Conservation (phyloP, 2,113 vertebrate genomes). For the Ageneiosus marmoratus region DNA sequence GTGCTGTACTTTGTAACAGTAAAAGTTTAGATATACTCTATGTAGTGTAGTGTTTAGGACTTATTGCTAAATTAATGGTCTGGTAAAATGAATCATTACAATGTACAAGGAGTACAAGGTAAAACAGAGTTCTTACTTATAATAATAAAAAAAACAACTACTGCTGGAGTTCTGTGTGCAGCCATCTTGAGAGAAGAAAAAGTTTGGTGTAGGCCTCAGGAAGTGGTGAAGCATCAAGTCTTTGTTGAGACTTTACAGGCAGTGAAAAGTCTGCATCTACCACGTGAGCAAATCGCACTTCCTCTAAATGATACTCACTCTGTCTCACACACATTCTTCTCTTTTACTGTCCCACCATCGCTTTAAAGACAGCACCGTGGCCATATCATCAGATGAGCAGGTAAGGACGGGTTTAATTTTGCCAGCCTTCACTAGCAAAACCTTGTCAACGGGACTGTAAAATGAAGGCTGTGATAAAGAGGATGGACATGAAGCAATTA, state of each 20-base stretch:
- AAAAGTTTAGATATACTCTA: background rate
- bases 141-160: background rate
- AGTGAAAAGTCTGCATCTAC: conserved; percentile 36
- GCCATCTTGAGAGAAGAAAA: conserved; percentile 38
- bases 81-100: too few species aligned
- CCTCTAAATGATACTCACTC: conserved; percentile 45
- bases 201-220: conserved; percentile 42
- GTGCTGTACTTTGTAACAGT: background rate
- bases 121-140: background rate
- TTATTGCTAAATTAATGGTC: background rate
- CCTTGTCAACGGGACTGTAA: background rate
- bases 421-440: background rate
- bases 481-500: background rate
- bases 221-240: conserved; percentile 50
- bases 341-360: conserved; percentile 25
- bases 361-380: background rate
- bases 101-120: too few species aligned
- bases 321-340: conserved; percentile 11
- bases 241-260: conserved; percentile 31
- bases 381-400: conserved; percentile 17
- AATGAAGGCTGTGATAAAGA: background rate
- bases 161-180: background rate
- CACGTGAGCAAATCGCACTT: conserved; percentile 51
- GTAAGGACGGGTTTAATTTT: background rate
- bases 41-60: background rate